Percentiles rank a stretch among this genome's conserved stretches.
Evolutionary conservation across 2,888 invertebrate species (phyloP).

Genomic region (Drosophila ustulata): DNA sequence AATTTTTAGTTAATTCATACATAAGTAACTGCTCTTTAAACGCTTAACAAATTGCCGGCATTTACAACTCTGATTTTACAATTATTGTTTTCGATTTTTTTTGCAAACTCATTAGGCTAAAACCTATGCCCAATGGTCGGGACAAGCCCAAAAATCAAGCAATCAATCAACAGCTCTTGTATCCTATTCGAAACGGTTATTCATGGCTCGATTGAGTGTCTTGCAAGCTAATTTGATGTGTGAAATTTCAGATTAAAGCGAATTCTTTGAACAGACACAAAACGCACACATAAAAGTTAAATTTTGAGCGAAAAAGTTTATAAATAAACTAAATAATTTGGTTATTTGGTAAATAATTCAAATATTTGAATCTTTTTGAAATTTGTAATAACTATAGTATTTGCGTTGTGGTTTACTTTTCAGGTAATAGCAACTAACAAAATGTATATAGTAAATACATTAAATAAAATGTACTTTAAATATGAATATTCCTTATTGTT

Average conservation of each 20-base stretch:
- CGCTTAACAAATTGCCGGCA: slow-evolving; percentile 47
- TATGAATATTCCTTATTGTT: background rate
- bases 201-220: slow-evolving; percentile 2
- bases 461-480: too few species aligned
- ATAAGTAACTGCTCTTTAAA: slow-evolving; percentile 31
- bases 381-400: too few species aligned
- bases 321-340: too few species aligned
- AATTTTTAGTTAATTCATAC: slow-evolving; percentile 55
- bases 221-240: slow-evolving; percentile 2
- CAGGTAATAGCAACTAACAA: too few species aligned
- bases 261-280: background rate
- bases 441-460: too few species aligned
- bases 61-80: slow-evolving; percentile 41
- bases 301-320: background rate
- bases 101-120: slow-evolving; percentile 61
- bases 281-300: background rate
- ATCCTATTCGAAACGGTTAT: slow-evolving; percentile 51
- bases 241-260: slow-evolving; percentile 9
- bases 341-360: background rate
- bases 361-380: too few species aligned
- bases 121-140: slow-evolving; percentile 23
- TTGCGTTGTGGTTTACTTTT: too few species aligned
- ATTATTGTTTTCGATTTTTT: slow-evolving; percentile 34
- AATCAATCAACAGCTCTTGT: slow-evolving; percentile 59
- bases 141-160: slow-evolving; percentile 41